Evolutionary conservation across 2,888 invertebrate genomes (phyloP).

Genomic region (Cinara cedri): DNA sequence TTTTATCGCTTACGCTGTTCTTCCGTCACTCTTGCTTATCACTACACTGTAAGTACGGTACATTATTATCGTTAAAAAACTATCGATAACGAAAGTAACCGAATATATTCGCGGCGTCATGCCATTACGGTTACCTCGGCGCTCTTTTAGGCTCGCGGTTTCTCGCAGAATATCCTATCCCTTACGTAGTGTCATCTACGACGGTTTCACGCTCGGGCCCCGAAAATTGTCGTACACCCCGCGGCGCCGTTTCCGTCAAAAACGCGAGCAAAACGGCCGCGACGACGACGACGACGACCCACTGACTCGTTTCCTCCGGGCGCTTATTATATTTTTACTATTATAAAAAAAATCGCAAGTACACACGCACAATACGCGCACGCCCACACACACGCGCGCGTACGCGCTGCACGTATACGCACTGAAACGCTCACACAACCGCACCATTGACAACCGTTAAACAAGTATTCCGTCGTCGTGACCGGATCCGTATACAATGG

Average conservation of each 20-base stretch:
- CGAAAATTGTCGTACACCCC: neutral
- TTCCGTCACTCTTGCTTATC: no score
- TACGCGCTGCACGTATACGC: no score
- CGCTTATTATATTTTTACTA: conserved; percentile 44
- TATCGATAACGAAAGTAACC: no score
- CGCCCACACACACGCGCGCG: neutral
- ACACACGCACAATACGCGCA: neutral
- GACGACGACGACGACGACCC: conserved; percentile 44
- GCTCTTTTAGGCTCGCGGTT: neutral
- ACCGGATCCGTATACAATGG: conserved; percentile 53
- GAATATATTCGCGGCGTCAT: no score
- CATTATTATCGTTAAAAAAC: no score
- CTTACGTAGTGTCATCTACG: no score
- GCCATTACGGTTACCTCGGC: neutral
- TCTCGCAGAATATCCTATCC: conserved; percentile 15
- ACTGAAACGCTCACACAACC: neutral
- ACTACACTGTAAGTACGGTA: no score
- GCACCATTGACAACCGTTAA: conserved; percentile 54
- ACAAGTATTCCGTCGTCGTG: conserved; percentile 53
- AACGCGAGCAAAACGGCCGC: no score
- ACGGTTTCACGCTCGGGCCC: no score
- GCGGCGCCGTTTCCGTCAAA: no score
- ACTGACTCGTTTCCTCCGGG: conserved; percentile 54
- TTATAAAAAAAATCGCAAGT: no score
- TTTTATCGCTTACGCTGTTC: no score